Percentiles rank a stretch among this genome's conserved stretches.
Conservation (phyloP, 2,113 vertebrate species). For the Raja brachyura region DNA sequence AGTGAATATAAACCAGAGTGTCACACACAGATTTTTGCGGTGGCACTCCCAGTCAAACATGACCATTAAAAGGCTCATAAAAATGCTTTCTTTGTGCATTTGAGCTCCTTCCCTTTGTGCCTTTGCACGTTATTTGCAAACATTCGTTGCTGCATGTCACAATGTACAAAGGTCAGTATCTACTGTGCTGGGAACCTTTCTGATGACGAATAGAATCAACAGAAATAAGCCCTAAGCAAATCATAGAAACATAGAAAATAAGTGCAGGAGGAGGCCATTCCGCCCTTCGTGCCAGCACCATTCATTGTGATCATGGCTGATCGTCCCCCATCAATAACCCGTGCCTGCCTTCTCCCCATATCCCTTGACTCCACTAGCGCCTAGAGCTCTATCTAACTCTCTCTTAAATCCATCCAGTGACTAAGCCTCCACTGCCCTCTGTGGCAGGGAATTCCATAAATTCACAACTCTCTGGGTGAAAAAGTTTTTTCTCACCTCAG, state of each 20-base stretch:
- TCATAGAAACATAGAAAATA: neutral
- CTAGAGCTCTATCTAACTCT: no score
- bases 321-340: no score
- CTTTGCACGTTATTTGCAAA: neutral
- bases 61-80: neutral
- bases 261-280: no score
- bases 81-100: neutral
- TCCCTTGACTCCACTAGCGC: no score
- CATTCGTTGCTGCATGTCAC: neutral
- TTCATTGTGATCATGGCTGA: no score
- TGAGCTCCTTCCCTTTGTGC: neutral
- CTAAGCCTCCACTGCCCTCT: no score
- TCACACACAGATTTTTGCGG: neutral
- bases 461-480: no score
- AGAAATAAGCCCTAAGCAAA: neutral
- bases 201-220: neutral
- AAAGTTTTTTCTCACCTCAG: no score
- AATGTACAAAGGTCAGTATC: neutral
- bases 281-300: no score
- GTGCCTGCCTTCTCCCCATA: no score
- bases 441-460: no score
- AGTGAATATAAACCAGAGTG: neutral
- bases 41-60: neutral
- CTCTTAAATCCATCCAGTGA: no score
- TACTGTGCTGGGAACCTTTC: neutral